phyloP scores from a whole-genome alignment of 2,888 invertebrate genomes.

The Argyresthia albistria region DNA sequence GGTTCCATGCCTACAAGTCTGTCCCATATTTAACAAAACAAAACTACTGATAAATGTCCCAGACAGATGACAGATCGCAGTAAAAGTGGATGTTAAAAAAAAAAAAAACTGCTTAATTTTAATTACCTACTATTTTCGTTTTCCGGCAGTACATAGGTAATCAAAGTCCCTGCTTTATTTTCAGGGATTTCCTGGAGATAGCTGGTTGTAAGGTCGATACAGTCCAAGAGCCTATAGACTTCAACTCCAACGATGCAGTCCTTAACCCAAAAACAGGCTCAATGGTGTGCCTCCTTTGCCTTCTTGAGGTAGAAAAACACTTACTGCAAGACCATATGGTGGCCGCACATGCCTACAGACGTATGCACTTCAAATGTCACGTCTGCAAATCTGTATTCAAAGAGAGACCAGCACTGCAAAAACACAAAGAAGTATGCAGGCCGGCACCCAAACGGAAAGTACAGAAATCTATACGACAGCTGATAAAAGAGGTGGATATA shows the following conservation, averaged over 20 bases:
- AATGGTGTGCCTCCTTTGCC: slow-evolving; percentile 27
- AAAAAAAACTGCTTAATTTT: too few relatives aligned
- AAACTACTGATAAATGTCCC: too few relatives aligned
- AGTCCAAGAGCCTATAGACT: slow-evolving; percentile 24
- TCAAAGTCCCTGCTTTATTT: not conserved
- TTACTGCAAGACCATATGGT: slow-evolving; percentile 25
- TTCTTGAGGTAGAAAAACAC: slow-evolving; percentile 20
- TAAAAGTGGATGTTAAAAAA: too few relatives aligned
- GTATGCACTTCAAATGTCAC: slow-evolving; percentile 23
- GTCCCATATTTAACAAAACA: too few relatives aligned
- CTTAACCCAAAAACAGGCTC: slow-evolving; percentile 21
- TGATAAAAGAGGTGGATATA: slow-evolving; percentile 5
- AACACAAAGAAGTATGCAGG: slow-evolving; percentile 19
- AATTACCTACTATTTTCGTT: not conserved
- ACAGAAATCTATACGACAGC: slow-evolving; percentile 1
- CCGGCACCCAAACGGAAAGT: slow-evolving; percentile 4
- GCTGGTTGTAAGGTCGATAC: slow-evolving; percentile 22
- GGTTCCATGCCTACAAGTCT: too few relatives aligned
- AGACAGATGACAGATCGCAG: too few relatives aligned
- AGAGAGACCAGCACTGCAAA: slow-evolving; percentile 11
- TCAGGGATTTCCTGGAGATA: slow-evolving; percentile 24
- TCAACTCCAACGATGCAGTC: slow-evolving; percentile 22
- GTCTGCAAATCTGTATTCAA: slow-evolving; percentile 20
- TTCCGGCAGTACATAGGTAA: not conserved
- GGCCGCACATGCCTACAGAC: slow-evolving; percentile 21